Conservation (phyloP, 2,113 vertebrate genomes). For the Sminthopsis crassicaudata region DNA sequence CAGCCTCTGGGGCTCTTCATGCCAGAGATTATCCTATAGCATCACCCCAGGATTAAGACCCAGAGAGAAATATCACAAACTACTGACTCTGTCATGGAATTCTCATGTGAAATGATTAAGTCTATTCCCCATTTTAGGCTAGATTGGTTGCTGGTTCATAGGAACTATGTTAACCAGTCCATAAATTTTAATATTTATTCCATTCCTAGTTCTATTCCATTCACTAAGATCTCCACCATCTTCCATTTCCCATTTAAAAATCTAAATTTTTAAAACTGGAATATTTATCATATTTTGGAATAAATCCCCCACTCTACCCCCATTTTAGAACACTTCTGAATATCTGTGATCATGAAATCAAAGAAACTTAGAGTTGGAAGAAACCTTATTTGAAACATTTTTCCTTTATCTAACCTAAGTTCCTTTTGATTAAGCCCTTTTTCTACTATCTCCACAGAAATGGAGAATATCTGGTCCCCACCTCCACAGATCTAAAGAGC, state of each 20-base stretch:
- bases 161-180: neutral
- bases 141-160: neutral
- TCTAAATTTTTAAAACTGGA: neutral
- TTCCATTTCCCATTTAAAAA: neutral
- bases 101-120: constrained; percentile 18
- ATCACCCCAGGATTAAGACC: neutral
- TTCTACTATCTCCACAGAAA: neutral
- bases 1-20: constrained; percentile 51
- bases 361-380: neutral
- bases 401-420: neutral
- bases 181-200: neutral
- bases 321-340: neutral
- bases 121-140: neutral
- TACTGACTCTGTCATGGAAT: neutral
- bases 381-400: neutral
- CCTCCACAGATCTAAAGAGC: neutral
- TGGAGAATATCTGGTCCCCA: neutral
- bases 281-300: neutral
- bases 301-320: neutral
- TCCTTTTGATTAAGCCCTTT: neutral
- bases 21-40: neutral
- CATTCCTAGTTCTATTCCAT: neutral
- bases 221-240: neutral
- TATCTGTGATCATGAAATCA: neutral
- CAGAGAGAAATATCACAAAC: neutral